Conservation (phyloP, 92 coral and sea anemone genomes). For the Bergia puertoricense region DNA sequence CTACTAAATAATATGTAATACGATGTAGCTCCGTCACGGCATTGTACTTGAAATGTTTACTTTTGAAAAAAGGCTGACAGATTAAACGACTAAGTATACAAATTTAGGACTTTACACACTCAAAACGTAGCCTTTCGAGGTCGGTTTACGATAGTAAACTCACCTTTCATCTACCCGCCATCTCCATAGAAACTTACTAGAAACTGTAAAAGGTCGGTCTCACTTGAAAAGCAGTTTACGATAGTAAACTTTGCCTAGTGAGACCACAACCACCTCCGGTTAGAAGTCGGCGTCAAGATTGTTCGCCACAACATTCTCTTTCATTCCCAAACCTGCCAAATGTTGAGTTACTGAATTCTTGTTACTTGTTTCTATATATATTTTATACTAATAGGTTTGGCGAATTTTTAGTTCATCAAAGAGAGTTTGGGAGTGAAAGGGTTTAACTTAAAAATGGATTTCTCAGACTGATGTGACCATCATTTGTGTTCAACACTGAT, state of each 20-base stretch:
- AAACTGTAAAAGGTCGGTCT: not conserved
- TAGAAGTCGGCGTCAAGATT: too few species aligned
- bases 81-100: not conserved
- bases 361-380: too few species aligned
- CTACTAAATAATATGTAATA: slow-evolving; percentile 4
- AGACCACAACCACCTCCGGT: too few species aligned
- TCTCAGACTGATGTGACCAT: too few species aligned
- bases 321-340: too few species aligned
- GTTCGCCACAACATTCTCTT: too few species aligned
- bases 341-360: too few species aligned
- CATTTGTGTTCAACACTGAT: too few species aligned
- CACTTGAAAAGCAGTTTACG: not conserved
- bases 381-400: too few species aligned
- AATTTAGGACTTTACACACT: not conserved
- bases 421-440: too few species aligned
- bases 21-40: slow-evolving; percentile 12
- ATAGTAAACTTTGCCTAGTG: not conserved
- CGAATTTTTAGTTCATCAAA: too few species aligned
- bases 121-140: slow-evolving; percentile 8
- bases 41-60: slow-evolving; percentile 18
- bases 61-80: not conserved
- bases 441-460: too few species aligned
- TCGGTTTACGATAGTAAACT: slow-evolving; percentile 1
- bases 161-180: slow-evolving; percentile 16
- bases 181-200: slow-evolving; percentile 5